Evolutionary conservation across 2,113 vertebrate species (phyloP).

Genomic region (Tragelaphus strepsiceros): DNA sequence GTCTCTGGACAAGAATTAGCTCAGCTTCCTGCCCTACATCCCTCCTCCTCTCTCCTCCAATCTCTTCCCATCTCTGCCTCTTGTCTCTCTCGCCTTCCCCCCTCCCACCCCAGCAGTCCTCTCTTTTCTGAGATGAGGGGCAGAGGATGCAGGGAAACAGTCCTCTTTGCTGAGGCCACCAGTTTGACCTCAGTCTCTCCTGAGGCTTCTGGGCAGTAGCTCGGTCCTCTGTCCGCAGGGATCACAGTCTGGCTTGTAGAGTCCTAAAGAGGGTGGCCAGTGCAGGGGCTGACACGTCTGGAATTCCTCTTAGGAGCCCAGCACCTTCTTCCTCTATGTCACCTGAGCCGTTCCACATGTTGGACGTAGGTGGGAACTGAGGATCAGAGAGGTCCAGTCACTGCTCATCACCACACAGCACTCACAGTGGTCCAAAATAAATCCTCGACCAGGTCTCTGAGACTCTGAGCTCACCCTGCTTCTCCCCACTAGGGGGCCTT

Average conservation of each 20-base stretch:
- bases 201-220: rapidly evolving
- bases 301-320: rapidly evolving
- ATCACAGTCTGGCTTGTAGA: background rate
- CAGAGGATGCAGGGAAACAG: background rate
- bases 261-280: rapidly evolving
- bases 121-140: background rate
- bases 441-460: background rate
- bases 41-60: background rate
- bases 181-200: too few species aligned
- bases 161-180: rapidly evolving
- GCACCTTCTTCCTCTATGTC: too few species aligned
- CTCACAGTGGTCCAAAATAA: background rate
- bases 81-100: rapidly evolving
- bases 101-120: background rate
- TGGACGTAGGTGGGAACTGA: rapidly evolving
- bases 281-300: rapidly evolving
- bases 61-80: rapidly evolving
- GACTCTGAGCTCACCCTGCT: background rate
- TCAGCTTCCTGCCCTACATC: rapidly evolving
- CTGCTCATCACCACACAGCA: background rate
- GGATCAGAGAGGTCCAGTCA: background rate
- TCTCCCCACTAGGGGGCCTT: too few species aligned
- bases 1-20: background rate
- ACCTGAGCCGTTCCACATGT: rapidly evolving
- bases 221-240: rapidly evolving